Base-by-base conservation (phyloP, 2,797 vertebrate species). In the Hypotaenidia okinawae region DNA sequence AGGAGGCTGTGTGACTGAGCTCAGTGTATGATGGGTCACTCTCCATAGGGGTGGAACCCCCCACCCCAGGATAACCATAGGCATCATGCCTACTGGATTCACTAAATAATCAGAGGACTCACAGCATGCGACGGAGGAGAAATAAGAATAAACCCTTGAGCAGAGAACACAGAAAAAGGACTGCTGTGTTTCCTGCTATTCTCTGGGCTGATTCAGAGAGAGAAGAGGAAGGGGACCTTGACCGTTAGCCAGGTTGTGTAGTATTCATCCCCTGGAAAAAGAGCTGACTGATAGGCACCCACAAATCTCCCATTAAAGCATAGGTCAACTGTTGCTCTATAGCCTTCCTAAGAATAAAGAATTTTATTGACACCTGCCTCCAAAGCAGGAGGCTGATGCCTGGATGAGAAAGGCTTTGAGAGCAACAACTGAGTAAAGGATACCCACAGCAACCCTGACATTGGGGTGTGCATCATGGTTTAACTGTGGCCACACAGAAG, bases 341-440 rank as follows among this genome's bases (percentile, higher is more conserved):
- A 58, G 18, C 28, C 16, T 61, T 58, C 28, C 58, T 23, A 64
- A 21, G 19, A 61, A 35, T 32, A 30, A 13, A 45, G 21, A 12
- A 11, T 54, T 81, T 88, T 41, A 69, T 35, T 55, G 49, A 43
- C 49, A 35, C 32, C n/a, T 83, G 16, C 18, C 16, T 76, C 47
- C 3, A 8, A 70, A 47, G 27, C 1, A 5, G 25, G 10, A 35
- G 35, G 6, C 1, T 57, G 39, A 25, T 47, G 24, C 22, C 2
- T 69, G 51, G 28, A 22, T 47, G 12, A 43, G 32, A 41, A 73
- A 76, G 30, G 41, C 35, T 58, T 30, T 21, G 64, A 77, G 49
- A 77, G 64, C 47, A 47, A 2, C 17, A 45, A 4, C 33, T 15
- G 49, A 25, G 22, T 0, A 0, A 68, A 24, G 41, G 47, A 28